A percentile compares a stretch with the other conserved stretches of the same genome.
phyloP scores from a whole-genome alignment of 1,140 invertebrate species.

The Nebria ingens region DNA sequence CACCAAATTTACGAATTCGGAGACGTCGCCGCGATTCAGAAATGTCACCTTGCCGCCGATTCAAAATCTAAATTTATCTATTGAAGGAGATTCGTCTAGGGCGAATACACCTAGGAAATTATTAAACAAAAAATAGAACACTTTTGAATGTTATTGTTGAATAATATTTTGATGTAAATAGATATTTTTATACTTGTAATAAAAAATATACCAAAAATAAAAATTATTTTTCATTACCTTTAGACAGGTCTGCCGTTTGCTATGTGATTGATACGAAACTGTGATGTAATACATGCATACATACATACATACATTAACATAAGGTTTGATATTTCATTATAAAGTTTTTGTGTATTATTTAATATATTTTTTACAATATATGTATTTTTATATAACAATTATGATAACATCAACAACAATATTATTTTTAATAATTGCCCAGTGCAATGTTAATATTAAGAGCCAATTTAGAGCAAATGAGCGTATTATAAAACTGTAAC shows the following conservation, averaged over 20 bases:
- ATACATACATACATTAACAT: too few species aligned
- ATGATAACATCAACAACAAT: constrained; percentile 14
- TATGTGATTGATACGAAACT: too few species aligned
- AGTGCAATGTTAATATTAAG: constrained; percentile 11
- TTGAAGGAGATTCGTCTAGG: not conserved
- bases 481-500: not conserved
- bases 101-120: not conserved
- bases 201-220: too few species aligned
- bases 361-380: constrained; percentile 11
- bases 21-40: not conserved
- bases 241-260: too few species aligned
- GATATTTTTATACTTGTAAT: too few species aligned
- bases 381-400: constrained; percentile 11
- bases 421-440: constrained; percentile 11
- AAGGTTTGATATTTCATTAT: too few species aligned
- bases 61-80: not conserved
- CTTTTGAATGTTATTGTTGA: too few species aligned
- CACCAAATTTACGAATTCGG: not conserved
- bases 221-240: too few species aligned
- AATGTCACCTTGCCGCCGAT: not conserved
- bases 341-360: constrained; percentile 5
- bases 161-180: too few species aligned
- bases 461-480: constrained; percentile 12
- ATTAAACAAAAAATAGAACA: too few species aligned
- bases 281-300: too few species aligned